A percentile compares a stretch with the other conserved stretches of the same genome.
Conservation (phyloP, 1,140 invertebrate species). For the Cotesia glomerata region DNA sequence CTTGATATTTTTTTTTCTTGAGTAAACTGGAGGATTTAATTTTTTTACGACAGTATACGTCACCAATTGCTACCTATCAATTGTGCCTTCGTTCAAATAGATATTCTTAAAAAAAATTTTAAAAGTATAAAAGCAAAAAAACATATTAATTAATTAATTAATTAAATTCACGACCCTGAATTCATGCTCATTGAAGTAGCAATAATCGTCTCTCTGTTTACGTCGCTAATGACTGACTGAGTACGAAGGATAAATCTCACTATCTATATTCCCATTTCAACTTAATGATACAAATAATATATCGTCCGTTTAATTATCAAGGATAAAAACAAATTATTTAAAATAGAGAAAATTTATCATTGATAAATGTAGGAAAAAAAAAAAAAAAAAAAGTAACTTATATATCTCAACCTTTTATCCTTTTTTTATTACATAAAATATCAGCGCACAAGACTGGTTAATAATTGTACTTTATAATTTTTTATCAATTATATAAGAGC, state of each 20-base stretch:
- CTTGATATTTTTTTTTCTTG: constrained; percentile 37
- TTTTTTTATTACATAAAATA: not conserved
- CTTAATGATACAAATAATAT: constrained; percentile 13
- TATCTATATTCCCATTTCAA: not conserved
- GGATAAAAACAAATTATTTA: constrained; percentile 1
- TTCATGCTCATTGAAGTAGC: constrained; percentile 18
- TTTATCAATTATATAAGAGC: not conserved
- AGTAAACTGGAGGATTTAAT: constrained; percentile 28
- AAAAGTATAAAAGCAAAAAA: not conserved
- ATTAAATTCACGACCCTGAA: constrained; percentile 38
- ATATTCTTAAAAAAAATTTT: constrained; percentile 32
- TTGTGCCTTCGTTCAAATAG: constrained; percentile 53
- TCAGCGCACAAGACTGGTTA: constrained; percentile 26
- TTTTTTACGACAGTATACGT: constrained; percentile 38
- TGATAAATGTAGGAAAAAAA: not conserved
- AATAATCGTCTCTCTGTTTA: not conserved
- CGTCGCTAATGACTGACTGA: not conserved
- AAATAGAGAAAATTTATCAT: constrained; percentile 1
- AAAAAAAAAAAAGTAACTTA: not conserved
- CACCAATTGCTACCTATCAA: constrained; percentile 46
- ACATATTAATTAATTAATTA: no score
- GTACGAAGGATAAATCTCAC: not conserved
- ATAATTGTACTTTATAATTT: constrained; percentile 13
- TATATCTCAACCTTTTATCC: no score
- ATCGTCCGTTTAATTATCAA: constrained; percentile 5